These are phyloP conservation scores for Choreutis nemorana DNA, from an alignment of 2,888 invertebrate species.

Conservation along the genomic window DNA sequence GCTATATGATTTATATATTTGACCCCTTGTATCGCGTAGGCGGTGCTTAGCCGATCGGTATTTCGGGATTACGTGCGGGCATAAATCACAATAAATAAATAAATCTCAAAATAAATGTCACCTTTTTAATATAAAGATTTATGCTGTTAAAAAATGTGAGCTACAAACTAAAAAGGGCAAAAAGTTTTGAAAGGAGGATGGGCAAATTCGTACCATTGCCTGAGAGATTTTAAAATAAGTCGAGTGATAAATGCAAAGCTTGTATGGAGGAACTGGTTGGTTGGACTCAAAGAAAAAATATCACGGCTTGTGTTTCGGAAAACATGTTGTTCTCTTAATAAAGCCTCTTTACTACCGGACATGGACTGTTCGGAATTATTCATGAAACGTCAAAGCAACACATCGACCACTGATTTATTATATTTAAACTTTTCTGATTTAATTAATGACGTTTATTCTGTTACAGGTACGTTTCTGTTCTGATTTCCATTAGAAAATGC, in stretches of 20 bases:
- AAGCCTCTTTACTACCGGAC: slow-evolving; percentile 44
- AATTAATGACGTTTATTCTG: slow-evolving; percentile 19
- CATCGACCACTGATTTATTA: slow-evolving; percentile 27
- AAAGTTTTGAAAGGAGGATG: too few relatives aligned
- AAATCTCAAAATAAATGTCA: slow-evolving; percentile 37
- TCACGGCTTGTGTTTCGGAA: slow-evolving; percentile 40
- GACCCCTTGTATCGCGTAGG: slow-evolving; percentile 53
- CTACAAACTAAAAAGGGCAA: too few relatives aligned
- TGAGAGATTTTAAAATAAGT: too few relatives aligned
- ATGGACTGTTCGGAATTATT: slow-evolving; percentile 43
- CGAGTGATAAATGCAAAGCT: too few relatives aligned
- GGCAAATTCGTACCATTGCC: too few relatives aligned
- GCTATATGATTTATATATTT: slow-evolving; percentile 57
- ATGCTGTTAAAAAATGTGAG: too few relatives aligned
- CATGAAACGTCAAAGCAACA: slow-evolving; percentile 37
- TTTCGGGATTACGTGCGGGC: slow-evolving; percentile 47
- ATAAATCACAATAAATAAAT: slow-evolving; percentile 46
- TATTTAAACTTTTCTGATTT: slow-evolving; percentile 17
- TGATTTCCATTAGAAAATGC: slow-evolving; percentile 5
- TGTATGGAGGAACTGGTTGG: slow-evolving; percentile 25
- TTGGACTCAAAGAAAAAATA: slow-evolving; percentile 36
- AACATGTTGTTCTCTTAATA: slow-evolving; percentile 51
- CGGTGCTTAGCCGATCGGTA: slow-evolving; percentile 62
- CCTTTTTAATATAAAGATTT: slow-evolving; percentile 33
- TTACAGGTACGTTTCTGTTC: slow-evolving; percentile 15